Conservation (phyloP, 2,888 invertebrate genomes). For the Agonopterix arenella region DNA sequence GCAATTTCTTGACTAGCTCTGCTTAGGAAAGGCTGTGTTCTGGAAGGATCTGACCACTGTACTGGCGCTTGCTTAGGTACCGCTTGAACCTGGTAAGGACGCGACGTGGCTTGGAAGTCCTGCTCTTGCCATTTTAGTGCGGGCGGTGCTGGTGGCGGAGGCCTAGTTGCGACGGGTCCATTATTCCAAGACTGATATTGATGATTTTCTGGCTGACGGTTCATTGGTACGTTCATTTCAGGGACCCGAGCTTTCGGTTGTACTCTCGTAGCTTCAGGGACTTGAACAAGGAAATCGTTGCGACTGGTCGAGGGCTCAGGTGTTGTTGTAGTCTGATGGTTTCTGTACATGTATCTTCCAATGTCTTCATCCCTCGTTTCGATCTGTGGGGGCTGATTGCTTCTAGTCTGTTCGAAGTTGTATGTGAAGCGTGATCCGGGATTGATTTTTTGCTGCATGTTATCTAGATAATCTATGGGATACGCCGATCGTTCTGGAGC, state of each 20-base stretch:
- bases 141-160: slow-evolving; percentile 15
- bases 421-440: slow-evolving; percentile 28
- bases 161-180: slow-evolving; percentile 14
- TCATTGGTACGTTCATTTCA: slow-evolving; percentile 1
- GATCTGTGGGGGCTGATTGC: slow-evolving; percentile 31
- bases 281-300: no score
- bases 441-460: slow-evolving; percentile 6
- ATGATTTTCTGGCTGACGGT: background rate
- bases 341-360: slow-evolving; percentile 29
- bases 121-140: slow-evolving; percentile 20
- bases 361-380: slow-evolving; percentile 37
- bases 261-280: background rate
- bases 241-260: slow-evolving; percentile 3
- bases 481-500: background rate
- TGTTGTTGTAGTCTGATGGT: slow-evolving; percentile 15
- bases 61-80: no score
- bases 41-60: background rate
- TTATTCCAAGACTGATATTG: slow-evolving; percentile 6
- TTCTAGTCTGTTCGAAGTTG: slow-evolving; percentile 33
- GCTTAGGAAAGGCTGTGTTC: no score
- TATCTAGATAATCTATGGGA: background rate
- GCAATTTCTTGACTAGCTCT: background rate
- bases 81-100: no score
- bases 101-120: no score
- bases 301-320: slow-evolving; percentile 5